Base-by-base conservation (phyloP, 2,113 vertebrate genomes). In the Zingel zingel region DNA sequence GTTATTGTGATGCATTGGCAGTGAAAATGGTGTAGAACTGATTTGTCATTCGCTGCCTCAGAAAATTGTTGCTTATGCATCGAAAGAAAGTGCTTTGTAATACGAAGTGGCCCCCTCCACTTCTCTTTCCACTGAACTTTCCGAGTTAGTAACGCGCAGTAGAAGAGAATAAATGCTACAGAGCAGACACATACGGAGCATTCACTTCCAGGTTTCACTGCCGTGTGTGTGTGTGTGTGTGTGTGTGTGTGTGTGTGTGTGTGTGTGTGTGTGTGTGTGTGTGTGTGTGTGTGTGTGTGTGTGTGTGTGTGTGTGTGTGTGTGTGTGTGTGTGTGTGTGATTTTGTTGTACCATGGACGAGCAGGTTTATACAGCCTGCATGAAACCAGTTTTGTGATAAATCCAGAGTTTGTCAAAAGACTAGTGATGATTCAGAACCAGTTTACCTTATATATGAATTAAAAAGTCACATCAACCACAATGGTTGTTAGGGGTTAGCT, bases 1-100 rank as follows among this genome's bases (percentile, higher is more conserved):
- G 15, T 74, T 54, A 50, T 36, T 58, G 47, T 45, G 48, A 51
- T 74, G 74, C 27, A 23, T 3, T 36, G 58, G 66, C 53, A 50
- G 23, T 19, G 6, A 65, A 59, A 63, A 59, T 47, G 7, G 36
- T 8, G 7, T 27, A 5, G 10, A 56, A 65, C 43, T 81, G 72
- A 64, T 85, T 62, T 69, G 63, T 74, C 25, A 56, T 54, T 72
- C 66, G 79, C 43, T 54, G 68, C 58, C 19, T 50, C 10, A 8
- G 50, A 39, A 77, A 71, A 71, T 19, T 30, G 43, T 80, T 77
- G 53, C 74, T 77, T 66, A 30, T 68, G 65, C 71, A 66, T 61
- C 25, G n/a, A 73, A 74, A 74, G 16, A 67, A 77, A 87, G 27
- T 14, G 51, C 81, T 73, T 50, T 70, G 61, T 74, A 47, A 63